Evolutionary conservation across 2,113 vertebrate genomes (phyloP).

Genomic region (Stomatorhinus ivindoensis): DNA sequence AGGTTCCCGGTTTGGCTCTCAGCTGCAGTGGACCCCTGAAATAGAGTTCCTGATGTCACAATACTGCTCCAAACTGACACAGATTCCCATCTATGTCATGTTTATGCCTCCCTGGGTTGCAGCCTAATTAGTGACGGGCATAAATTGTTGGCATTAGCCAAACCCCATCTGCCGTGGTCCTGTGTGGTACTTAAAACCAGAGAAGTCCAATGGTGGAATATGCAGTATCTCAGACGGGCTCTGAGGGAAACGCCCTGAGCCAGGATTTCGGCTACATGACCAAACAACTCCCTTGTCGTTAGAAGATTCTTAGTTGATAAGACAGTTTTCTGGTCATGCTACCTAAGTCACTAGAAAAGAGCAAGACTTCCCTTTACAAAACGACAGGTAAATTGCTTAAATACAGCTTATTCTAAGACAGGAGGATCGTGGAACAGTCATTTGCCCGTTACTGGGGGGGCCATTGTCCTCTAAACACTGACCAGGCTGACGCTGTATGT

Average conservation of each 20-base stretch:
- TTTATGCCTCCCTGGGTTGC: neutral
- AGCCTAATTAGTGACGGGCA: neutral
- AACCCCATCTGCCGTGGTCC: neutral
- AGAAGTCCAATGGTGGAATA: neutral
- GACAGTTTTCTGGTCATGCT: neutral
- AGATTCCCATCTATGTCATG: neutral
- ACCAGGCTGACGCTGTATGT: conserved; percentile 53
- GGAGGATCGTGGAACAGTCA: neutral
- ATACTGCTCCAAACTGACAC: neutral
- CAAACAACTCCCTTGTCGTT: neutral
- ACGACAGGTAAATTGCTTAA: neutral
- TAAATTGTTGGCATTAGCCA: neutral
- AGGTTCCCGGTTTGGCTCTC: conserved; percentile 52
- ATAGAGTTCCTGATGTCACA: conserved; percentile 25
- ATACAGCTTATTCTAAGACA: neutral
- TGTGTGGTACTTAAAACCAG: neutral
- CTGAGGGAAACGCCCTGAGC: neutral
- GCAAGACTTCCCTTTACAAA: neutral
- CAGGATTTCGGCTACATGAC: neutral
- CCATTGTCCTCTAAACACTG: conserved; percentile 32
- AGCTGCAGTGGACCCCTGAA: conserved; percentile 57
- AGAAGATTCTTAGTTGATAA: neutral
- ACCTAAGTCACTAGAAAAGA: neutral
- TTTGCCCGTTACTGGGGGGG: neutral
- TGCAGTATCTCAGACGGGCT: neutral